Evolutionary conservation across 2,888 invertebrate species (phyloP), one percentile per base, ranked within the genome.

Genomic region (Aphrophora alni): DNA sequence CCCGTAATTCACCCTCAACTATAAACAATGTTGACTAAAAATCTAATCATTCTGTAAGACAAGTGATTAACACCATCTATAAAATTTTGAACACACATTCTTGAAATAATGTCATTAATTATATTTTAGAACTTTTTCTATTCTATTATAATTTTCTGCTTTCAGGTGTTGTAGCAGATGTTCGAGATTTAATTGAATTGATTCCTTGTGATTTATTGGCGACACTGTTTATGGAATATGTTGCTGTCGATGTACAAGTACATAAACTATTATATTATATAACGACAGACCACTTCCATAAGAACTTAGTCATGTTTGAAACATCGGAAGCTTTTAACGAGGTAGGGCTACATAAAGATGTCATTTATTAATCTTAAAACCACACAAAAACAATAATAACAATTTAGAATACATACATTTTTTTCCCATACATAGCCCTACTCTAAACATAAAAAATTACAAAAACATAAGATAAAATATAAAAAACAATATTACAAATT

Each of bases 211-310:
- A 84, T 59, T 78, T 83, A 73, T 78, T 84, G 28, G 80, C 82
- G 28, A 80, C 82, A 68, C 69, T 84, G 27, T 83, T 82, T 7
- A 83, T 84, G 75, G 84, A 84, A 33, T 84, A 84, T 77, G 83
- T 83, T 27, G 80, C 83, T 10, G 25, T 82, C 2, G 84, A 84
- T 68, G 59, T 70, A 10, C 83, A 84, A 71, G 82, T 84, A 69
- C 83, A 82, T 77, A 80, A 80, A n/a, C 38, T 84, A 24, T 76
- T 84, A 12, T 81, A 80, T 71, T 84, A 84, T 69, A 77, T 83
- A 24, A 81, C 83, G 0, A 76, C 82, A 4, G 80, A 81, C 12
- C 80, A 78, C 21, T 84, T 84, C 76, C 81, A 82, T 71, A 74
- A 80, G 28, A 83, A 84, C 78, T 73, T 84, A 5, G 78, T 75